Percentiles rank a stretch among this genome's conserved stretches.
phyloP scores from a whole-genome alignment of 2,888 invertebrate genomes.

The Drosophila setosimentum region DNA sequence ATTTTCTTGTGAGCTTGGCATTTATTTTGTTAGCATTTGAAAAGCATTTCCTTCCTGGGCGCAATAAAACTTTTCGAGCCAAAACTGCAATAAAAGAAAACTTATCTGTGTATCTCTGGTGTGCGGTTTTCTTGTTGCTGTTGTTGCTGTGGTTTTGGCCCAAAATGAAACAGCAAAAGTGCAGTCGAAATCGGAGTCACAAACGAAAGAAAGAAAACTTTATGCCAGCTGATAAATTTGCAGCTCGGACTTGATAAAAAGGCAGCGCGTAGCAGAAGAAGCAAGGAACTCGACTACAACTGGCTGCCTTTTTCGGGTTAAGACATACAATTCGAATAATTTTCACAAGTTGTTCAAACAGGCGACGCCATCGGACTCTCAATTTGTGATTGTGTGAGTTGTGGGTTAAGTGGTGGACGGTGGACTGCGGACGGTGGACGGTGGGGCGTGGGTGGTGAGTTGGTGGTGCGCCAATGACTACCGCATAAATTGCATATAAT shows the following conservation, averaged over 20 bases:
- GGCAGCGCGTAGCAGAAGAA: conserved; percentile 25
- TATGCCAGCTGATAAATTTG: conserved; percentile 78
- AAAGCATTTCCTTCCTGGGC: conserved; percentile 71
- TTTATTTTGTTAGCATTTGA: conserved; percentile 74
- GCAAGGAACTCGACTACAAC: background rate
- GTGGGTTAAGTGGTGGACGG: conserved; percentile 1
- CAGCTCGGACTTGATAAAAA: conserved; percentile 77
- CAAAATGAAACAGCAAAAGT: conserved; percentile 39
- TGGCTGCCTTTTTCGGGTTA: conserved; percentile 49
- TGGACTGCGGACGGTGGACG: too few species aligned
- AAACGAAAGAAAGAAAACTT: conserved; percentile 63
- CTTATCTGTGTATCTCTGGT: conserved; percentile 69
- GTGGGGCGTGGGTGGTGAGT: background rate
- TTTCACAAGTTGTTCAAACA: conserved; percentile 55
- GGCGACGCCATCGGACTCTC: conserved; percentile 37
- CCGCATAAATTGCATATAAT: conserved; percentile 84
- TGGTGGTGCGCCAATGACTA: conserved; percentile 38
- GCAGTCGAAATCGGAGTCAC: conserved; percentile 27
- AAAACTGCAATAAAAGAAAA: conserved; percentile 78
- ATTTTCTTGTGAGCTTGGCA: conserved; percentile 55
- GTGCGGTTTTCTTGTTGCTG: conserved; percentile 29
- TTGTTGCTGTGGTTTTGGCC: conserved; percentile 27
- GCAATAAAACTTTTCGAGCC: conserved; percentile 69
- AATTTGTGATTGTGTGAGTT: conserved; percentile 44
- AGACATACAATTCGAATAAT: conserved; percentile 78